Base-by-base conservation (phyloP, 2,113 vertebrate genomes). In the Chitala chitala region DNA sequence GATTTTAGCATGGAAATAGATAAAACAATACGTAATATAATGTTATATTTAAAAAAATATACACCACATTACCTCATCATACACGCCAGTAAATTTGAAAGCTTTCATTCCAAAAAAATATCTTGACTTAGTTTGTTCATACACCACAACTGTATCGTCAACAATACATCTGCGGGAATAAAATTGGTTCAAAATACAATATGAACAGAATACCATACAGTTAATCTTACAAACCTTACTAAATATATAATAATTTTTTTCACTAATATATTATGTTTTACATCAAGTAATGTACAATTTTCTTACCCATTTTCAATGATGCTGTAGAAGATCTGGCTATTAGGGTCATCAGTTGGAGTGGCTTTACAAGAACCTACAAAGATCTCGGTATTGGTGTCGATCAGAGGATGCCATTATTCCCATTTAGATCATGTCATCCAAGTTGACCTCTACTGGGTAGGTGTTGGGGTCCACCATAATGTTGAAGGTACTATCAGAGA, bases 291-390 rank as follows among this genome's bases (percentile, higher is more conserved):
- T 48, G 6, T 40, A 26, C 6, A 38, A 17, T 40, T 63, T n/a
- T 59, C 75, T 68, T 77, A 90, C 90, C 90, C 90, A 12, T 89
- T 81, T 15, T 82, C 74, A 42, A 89, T 87, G 84, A 91, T 84
- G 77, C 83, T 12, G 74, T 91, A 90, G 20, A 78, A 80, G 5
- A 68, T 54, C 0, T n/a, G 55, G 61, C 73, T 84, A 66, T 79
- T 84, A 5, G 86, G 82, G 77, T 83, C 84, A 79, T 91, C 88
- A 2, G 86, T 86, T 0, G 87, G 89, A 1, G 87, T 66, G 12
- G 87, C 89, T 17, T 59, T 82, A 83, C 89, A 91, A 50, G 89
- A 87, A 76, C 89, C 86, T 44, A 91, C 84, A 70, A 91, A 90
- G 75, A 91, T 78, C 80, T 83, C 76, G 0, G 86, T 88, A 79